Conservation (phyloP, 2,797 vertebrate genomes). For the Enteromius paludinosus region DNA sequence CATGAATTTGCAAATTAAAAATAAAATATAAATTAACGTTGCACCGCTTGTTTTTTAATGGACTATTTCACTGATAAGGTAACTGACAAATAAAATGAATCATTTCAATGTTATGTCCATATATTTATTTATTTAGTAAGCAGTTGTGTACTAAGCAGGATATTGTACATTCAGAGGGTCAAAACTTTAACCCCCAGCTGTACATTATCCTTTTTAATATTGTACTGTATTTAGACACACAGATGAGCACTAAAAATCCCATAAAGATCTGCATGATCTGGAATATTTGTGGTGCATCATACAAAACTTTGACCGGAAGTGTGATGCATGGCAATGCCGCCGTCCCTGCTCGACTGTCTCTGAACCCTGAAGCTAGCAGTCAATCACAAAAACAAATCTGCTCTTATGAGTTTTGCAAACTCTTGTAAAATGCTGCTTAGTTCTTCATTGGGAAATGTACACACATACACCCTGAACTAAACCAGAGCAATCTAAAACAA, state of each 20-base stretch:
- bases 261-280: not conserved
- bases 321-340: not conserved
- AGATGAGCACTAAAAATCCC: not conserved
- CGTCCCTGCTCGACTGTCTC: not conserved
- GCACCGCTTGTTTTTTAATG: not conserved
- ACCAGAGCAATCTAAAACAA: conserved; percentile 69
- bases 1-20: not conserved
- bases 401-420: conserved; percentile 13
- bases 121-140: not conserved
- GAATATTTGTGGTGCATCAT: not conserved
- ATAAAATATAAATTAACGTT: not conserved
- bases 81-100: not conserved
- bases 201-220: not conserved
- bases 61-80: not conserved
- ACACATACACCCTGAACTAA: conserved; percentile 42
- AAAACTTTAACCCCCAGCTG: not conserved
- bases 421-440: conserved; percentile 64
- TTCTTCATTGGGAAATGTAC: conserved; percentile 34
- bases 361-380: conserved; percentile 41
- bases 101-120: not conserved
- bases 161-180: not conserved
- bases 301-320: no score
- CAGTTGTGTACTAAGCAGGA: not conserved
- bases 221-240: not conserved
- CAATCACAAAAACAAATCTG: conserved; percentile 30